Evolutionary conservation across 2,888 invertebrate genomes (phyloP), one percentile per base, ranked within the genome.

Genomic region (Himalopsyche kuldschensis): DNA sequence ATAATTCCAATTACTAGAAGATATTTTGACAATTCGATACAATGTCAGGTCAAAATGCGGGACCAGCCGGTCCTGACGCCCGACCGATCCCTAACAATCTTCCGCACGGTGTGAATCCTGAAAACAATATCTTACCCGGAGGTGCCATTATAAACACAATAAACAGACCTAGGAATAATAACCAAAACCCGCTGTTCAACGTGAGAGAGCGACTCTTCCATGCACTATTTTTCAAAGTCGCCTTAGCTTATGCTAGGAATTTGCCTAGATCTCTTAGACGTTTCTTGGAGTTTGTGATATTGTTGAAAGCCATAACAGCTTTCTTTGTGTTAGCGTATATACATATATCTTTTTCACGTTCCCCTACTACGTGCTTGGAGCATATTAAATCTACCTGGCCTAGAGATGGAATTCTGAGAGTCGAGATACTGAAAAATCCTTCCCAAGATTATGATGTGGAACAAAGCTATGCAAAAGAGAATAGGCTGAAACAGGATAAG

Each of bases 271-370:
- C 95, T 85, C 93, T 96, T 69, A 91, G 97, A 88, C 92, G 97
- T 88, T 93, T 97, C 87, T 93, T 98, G 88, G 98, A 97, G 90
- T 97, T 96, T 90, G 91, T 95, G 84, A 93, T 97, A 86, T 92
- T 97, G 84, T 90, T 97, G 75, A 96, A 96, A 93, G 96, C 96
- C 83, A 89, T 91, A 78, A 88, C 95, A 81, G 97, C 98, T 81
- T 96, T 99, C 90, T 96, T 97, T 88, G 95, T 98, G 79, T 92
- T 99, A 88, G 95, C 97, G 78, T 99, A 99, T 89, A 97, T 99
- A 88, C 99, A 99, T 89, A 94, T 97, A 89, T 96, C 96, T 86
- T 98, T 99, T 90, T 97, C 98, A 76, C 94, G 97, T 88, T 94
- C 97, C 85, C 98, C 99, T 8, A 96, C 97, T 81, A 97, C 97